Conservation (phyloP, 2,113 vertebrate genomes). For the Triplophysa tibetana region DNA sequence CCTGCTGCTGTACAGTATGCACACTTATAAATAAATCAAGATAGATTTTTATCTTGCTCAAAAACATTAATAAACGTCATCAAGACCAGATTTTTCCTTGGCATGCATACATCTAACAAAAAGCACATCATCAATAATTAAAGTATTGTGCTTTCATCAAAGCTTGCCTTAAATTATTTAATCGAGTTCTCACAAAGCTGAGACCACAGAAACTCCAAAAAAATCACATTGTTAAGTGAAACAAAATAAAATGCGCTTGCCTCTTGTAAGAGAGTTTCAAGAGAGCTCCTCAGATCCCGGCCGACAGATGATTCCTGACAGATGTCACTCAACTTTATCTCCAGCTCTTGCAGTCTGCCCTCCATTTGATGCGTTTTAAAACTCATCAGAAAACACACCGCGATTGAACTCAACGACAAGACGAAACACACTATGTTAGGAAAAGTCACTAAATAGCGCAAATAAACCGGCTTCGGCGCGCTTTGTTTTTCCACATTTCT, state of each 20-base stretch:
- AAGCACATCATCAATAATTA: neutral
- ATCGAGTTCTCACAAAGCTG: neutral
- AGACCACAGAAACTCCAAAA: neutral
- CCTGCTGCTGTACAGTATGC: neutral
- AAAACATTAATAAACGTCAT: too few species aligned
- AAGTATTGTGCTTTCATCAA: too few species aligned
- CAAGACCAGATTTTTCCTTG: too few species aligned
- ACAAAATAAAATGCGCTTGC: constrained; percentile 67
- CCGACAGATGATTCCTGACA: constrained; percentile 59
- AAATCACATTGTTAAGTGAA: neutral
- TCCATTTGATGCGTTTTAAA: constrained; percentile 82
- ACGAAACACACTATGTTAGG: constrained; percentile 75
- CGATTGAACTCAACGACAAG: constrained; percentile 77
- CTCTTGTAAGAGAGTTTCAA: constrained; percentile 82
- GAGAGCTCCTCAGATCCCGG: constrained; percentile 68
- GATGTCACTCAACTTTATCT: constrained; percentile 69
- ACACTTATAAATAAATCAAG: too few species aligned
- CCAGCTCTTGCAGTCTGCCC: constrained; percentile 78
- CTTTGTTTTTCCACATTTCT: constrained; percentile 61
- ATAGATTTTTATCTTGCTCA: too few species aligned
- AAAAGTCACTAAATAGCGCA: constrained; percentile 65
- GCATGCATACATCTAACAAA: too few species aligned
- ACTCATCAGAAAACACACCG: constrained; percentile 83
- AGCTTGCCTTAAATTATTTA: neutral
- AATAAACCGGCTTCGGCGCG: constrained; percentile 53